These are phyloP conservation scores for Rattus rattus DNA, from an alignment of 2,113 vertebrate genomes.

Conservation along the genomic window DNA sequence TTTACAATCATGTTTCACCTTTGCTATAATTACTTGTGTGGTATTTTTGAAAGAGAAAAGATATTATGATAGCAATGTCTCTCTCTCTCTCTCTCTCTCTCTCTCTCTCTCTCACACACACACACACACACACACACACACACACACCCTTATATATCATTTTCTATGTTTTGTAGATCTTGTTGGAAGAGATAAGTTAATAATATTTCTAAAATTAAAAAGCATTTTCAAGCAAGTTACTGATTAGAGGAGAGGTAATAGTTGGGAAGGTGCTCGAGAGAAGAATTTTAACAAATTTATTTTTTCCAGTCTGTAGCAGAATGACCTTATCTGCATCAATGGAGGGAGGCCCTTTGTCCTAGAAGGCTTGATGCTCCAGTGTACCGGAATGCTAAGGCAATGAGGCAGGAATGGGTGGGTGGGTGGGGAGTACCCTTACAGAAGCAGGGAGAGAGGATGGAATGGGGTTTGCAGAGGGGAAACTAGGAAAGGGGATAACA, in stretches of 20 bases:
- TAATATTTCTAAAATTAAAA: not conserved
- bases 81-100: no score
- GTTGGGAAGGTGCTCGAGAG: not conserved
- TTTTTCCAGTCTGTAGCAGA: not conserved
- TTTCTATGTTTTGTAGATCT: not conserved
- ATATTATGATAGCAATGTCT: not conserved
- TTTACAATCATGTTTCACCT: not conserved
- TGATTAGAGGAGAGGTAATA: not conserved
- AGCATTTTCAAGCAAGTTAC: not conserved
- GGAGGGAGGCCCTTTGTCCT: no score
- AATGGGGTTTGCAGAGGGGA: no score
- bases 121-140: no score
- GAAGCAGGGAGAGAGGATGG: no score
- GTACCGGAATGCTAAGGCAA: no score
- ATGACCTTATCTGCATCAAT: no score
- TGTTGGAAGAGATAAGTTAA: not conserved
- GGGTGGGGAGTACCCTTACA: no score
- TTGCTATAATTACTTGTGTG: slow-evolving; percentile 36
- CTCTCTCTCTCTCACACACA: no score
- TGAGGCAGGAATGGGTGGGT: no score
- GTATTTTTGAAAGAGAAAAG: not conserved
- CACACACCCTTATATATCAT: not conserved
- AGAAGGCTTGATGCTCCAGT: no score
- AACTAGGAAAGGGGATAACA: no score
- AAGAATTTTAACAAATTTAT: not conserved